Evolutionary conservation across 2,113 vertebrate species (phyloP).

Genomic region (Vombatus ursinus): DNA sequence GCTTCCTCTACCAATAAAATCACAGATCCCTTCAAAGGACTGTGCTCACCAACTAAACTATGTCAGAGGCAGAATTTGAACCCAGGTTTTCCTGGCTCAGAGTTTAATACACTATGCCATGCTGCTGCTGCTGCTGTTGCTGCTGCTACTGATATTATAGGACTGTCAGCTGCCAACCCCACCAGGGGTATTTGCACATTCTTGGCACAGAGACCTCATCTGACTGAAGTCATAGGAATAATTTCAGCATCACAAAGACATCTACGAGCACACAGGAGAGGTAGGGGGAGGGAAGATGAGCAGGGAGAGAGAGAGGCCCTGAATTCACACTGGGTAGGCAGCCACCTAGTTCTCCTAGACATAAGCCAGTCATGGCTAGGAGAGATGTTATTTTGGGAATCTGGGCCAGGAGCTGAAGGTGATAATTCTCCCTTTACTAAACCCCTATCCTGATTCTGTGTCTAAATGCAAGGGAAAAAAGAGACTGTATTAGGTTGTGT

Average conservation of each 20-base stretch:
- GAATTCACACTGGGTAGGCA: background rate
- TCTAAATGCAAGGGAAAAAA: background rate
- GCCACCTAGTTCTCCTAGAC: background rate
- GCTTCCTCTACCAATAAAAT: background rate
- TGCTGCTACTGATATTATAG: background rate
- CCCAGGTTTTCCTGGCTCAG: background rate
- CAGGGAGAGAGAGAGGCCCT: background rate
- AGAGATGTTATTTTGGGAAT: slow-evolving; percentile 2
- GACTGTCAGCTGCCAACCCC: background rate
- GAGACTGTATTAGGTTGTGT: background rate
- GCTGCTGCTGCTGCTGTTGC: background rate
- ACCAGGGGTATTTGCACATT: background rate
- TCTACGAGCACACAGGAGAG: background rate
- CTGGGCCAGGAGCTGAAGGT: background rate
- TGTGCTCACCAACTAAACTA: background rate
- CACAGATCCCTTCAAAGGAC: background rate
- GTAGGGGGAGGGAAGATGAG: background rate
- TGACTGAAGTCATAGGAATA: background rate
- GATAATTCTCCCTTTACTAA: background rate
- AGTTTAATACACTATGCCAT: background rate
- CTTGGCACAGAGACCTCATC: background rate
- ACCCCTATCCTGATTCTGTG: background rate
- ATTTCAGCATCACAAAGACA: background rate
- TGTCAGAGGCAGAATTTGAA: background rate
- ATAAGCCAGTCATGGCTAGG: background rate